These are phyloP conservation scores for Cinara cedri DNA, from an alignment of 2,888 invertebrate species.

Conservation along the genomic window DNA sequence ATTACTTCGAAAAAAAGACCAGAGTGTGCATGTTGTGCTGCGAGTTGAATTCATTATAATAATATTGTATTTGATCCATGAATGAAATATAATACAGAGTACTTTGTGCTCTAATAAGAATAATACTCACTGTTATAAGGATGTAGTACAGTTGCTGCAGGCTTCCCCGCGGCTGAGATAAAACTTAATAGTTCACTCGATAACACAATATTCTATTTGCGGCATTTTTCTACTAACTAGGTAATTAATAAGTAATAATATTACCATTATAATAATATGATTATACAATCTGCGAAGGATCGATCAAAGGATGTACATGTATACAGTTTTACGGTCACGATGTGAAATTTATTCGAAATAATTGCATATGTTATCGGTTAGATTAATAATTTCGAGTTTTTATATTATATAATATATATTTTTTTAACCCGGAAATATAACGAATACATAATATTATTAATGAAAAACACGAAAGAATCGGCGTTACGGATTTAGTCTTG, in stretches of 20 bases:
- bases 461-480: too few species aligned
- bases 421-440: too few species aligned
- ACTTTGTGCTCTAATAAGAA: conserved; percentile 36
- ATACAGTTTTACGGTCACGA: too few species aligned
- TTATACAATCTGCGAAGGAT: too few species aligned
- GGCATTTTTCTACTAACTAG: not conserved
- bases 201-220: not conserved
- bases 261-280: not conserved
- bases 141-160: too few species aligned
- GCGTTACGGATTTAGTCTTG: too few species aligned
- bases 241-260: not conserved
- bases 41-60: conserved; percentile 17
- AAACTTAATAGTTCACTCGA: not conserved
- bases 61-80: conserved; percentile 8
- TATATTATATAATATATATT: too few species aligned
- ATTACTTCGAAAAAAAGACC: conserved; percentile 5
- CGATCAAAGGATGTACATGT: too few species aligned
- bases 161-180: not conserved
- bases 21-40: not conserved
- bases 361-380: too few species aligned
- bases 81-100: not conserved
- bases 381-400: too few species aligned
- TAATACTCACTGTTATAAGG: not conserved
- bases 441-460: too few species aligned
- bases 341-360: too few species aligned